Base-by-base conservation (phyloP, 2,797 vertebrate genomes). In the Perodicticus potto region DNA sequence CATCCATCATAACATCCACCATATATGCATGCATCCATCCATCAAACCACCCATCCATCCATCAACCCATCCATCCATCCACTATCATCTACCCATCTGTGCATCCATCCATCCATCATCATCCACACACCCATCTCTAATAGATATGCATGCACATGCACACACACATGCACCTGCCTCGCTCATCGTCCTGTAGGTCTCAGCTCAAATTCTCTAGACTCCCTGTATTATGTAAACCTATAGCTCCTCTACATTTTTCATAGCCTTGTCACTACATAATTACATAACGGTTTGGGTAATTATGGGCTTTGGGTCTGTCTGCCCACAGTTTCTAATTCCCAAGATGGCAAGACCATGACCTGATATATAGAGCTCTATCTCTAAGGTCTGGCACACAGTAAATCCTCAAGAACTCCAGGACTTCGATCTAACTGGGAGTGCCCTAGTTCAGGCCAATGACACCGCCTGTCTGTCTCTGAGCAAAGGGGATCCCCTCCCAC, bases 151-250 rank as follows among this genome's bases (percentile, higher is more conserved):
- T 25, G 37, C 27, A 11, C 40, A 67, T 13, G 49, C 43, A 65
- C 63, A 77, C 63, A 77, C 13, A n/a, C 55, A 53, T 34, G 19
- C 5, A 85, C 32, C 5, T 34, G 32, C 57, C 55, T 87, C 23
- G 69, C 32, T 73, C 72, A 40, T 86, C 70, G 63, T 76, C 49
- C 65, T 85, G 81, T 59, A 91, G 55, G 32, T 91, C 32, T 96
- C 85, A 76, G 27, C 13, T 49, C 65, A 53, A 29, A 80, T 29
- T 76, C 80, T 45, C 43, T 49, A 72, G 27, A 53, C 29, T 3
- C 13, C 29, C 23, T 37, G 14, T 6, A 0, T 37, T 34, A 22
- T 20, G 27, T 5, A 63, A 1, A 19, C 7, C 32, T 53, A 78
- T 12, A 2, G 6, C 8, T 86, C 53, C 74, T 49, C 23, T 23